A percentile compares a stretch with the other conserved stretches of the same genome.
phyloP scores from a whole-genome alignment of 2,113 vertebrate species.

The Ailurus styani region DNA sequence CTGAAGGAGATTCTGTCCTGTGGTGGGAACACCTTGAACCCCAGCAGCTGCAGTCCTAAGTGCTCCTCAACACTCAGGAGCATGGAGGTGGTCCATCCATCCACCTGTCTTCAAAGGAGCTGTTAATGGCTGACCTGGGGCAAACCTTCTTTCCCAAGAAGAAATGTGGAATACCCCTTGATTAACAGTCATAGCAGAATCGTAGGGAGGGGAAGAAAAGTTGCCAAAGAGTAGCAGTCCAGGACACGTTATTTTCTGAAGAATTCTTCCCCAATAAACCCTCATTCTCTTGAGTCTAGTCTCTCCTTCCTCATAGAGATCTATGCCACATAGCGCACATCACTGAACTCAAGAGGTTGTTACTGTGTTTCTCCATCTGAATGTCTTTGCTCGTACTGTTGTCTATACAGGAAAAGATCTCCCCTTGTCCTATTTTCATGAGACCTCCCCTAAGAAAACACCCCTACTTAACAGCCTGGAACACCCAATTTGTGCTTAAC shows the following conservation, averaged over 20 bases:
- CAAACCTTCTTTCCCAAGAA: not conserved
- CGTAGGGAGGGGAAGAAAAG: not conserved
- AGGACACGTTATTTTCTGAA: not conserved
- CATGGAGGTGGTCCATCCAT: not conserved
- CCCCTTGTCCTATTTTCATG: not conserved
- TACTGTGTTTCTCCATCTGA: not conserved
- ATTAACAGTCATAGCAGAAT: not conserved
- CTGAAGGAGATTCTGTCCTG: not conserved
- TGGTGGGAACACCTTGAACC: not conserved
- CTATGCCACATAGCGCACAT: not conserved
- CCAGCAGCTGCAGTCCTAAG: not conserved
- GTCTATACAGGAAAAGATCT: rapidly evolving
- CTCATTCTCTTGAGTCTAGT: not conserved
- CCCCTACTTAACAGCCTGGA: not conserved
- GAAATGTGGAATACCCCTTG: not conserved
- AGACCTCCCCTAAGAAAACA: not conserved
- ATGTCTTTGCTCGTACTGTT: not conserved
- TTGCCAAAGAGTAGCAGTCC: not conserved
- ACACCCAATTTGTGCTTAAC: not conserved
- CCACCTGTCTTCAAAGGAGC: not conserved
- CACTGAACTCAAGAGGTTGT: rapidly evolving
- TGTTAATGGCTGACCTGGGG: not conserved
- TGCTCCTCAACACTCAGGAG: not conserved
- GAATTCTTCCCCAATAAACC: not conserved
- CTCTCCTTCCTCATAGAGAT: not conserved